Base-by-base conservation (phyloP, 2,888 invertebrate genomes). In the Aleiodes leptofemur region DNA sequence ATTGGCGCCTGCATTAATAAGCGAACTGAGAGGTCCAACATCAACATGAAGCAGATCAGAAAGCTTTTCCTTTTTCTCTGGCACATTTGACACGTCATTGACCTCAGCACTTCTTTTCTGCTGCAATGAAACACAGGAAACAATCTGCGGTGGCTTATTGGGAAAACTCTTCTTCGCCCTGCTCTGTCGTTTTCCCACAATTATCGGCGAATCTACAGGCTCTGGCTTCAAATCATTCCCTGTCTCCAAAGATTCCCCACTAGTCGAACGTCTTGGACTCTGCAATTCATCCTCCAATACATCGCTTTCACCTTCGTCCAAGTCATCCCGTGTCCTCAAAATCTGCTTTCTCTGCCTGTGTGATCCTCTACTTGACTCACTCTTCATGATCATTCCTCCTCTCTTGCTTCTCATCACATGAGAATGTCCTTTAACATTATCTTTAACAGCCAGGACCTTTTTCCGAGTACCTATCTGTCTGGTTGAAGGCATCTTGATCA, bases 131-230 rank as follows among this genome's bases (percentile, higher is more conserved):
- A 29, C 56, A 56, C 29, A 16, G 16, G 56, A 29, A 29, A 29
- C 29, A 56, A 11, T 23, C 23, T 72, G 79, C 0, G 84, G 85
- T 5, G 84, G 73, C 70, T 83, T 88, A 75, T 86, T 87, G 7
- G 88, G 87, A 78, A 90, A 90, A 2, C 89, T 86, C 83, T 90
- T 91, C 7, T 87, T 86, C 0, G 90, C 90, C 74, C 84, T 87
- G n/a, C 85, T 84, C 31, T 85, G 84, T 66, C 83, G 84, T 38
- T 81, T 84, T 9, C 55, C 74, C 11, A 16, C 61, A 5, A 53
- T 43, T 43, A 43, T 43, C 43, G 43, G 43, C 8, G 8, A 8
- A 43, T 43, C 43, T 9, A 9, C 11, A 43, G 43, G 43, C 43
- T 43, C 43, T 43, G 43, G 0, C 43, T 43, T 43, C 1, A 43